Evolutionary conservation across 1,140 invertebrate species (phyloP).

Genomic region (Psix sp.): DNA sequence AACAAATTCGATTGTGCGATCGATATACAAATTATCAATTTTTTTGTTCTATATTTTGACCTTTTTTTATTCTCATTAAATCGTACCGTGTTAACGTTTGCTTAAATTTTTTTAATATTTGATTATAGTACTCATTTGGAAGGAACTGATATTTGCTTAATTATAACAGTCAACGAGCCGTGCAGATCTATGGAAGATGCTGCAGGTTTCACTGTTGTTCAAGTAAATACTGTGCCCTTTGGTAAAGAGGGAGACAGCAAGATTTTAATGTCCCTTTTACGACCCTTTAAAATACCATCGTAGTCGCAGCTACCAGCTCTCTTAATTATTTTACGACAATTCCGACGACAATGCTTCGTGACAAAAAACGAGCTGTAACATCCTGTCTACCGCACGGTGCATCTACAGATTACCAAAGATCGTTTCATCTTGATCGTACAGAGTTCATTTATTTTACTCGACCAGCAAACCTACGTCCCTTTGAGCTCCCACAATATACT

Average conservation of each 20-base stretch:
- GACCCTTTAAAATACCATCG: conserved; percentile 75
- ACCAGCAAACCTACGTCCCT: no score
- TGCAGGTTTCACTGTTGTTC: conserved; percentile 16
- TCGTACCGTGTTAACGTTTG: no score
- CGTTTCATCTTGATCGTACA: conserved; percentile 32
- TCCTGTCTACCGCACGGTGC: conserved; percentile 65
- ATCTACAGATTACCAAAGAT: conserved; percentile 43
- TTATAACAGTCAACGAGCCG: no score
- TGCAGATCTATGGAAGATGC: conserved; percentile 14
- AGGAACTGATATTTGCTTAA: no score
- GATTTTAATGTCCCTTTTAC: conserved; percentile 76
- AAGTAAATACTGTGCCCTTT: conserved; percentile 42
- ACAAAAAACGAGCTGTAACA: conserved; percentile 75
- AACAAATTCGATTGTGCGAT: no score
- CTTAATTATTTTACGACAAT: conserved; percentile 78
- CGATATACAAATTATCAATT: no score
- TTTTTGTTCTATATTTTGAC: no score
- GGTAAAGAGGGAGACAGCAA: conserved; percentile 59
- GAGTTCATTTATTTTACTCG: conserved; percentile 25
- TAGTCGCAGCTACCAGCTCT: conserved; percentile 65
- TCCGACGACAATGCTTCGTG: conserved; percentile 73
- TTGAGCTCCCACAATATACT: no score
- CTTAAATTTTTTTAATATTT: no score
- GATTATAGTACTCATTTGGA: no score
- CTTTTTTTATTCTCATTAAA: no score